Evolutionary conservation across 2,797 vertebrate genomes (phyloP).

Genomic region (Premnoplex brunnescens): DNA sequence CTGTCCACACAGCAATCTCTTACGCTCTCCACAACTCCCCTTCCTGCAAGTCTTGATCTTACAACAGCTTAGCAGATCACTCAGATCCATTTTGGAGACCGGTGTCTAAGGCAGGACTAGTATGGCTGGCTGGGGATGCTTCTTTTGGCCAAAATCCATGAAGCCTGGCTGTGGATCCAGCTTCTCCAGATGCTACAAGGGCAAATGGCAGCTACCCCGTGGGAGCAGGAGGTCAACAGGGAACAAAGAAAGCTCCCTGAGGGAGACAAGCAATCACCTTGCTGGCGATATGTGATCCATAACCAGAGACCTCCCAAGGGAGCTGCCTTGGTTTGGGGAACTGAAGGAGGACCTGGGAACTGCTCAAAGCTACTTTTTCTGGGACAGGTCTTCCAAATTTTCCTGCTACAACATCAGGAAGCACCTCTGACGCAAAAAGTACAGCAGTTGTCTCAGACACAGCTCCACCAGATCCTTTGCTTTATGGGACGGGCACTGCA

Average conservation of each 20-base stretch:
- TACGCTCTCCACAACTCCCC: neutral
- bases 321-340: neutral
- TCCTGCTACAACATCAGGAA: neutral
- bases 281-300: neutral
- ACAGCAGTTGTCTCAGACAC: neutral
- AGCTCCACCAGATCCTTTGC: neutral
- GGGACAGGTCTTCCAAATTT: neutral
- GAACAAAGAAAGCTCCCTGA: neutral
- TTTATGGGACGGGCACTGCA: neutral
- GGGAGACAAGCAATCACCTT: neutral
- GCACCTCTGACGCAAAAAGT: neutral
- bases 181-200: neutral
- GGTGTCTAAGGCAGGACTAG: neutral
- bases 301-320: neutral
- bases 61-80: neutral
- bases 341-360: neutral
- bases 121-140: neutral
- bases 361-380: neutral
- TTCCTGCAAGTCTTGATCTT: neutral
- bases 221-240: neutral
- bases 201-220: neutral
- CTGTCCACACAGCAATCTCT: neutral
- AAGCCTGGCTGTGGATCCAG: neutral
- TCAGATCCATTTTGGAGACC: neutral
- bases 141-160: neutral